Base-by-base conservation (phyloP, 2,888 invertebrate species). In the Neuroscelio doddi region DNA sequence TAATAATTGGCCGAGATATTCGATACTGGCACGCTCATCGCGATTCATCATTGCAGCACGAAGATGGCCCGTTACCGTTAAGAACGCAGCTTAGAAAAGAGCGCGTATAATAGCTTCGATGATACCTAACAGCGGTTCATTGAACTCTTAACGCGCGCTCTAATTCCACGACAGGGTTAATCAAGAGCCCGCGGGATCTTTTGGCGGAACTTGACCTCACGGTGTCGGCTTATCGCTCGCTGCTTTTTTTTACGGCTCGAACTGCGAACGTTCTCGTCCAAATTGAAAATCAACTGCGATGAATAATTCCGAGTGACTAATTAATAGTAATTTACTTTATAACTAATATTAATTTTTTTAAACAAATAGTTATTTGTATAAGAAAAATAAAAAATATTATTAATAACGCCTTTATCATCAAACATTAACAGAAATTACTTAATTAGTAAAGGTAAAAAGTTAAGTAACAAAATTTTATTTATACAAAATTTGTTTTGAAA, bases 31-130 rank as follows among this genome's bases (percentile, higher is more conserved):
- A 45, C 45, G 30, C 32, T 30, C 30, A 45, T 32, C 45, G 30
- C 45, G 30, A 32, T 45, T 45, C 17, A 29, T 29, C 17, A 9
- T 45, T 15, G 32, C n/a, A 32, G 17, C 1, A 14, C 45, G 45
- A 45, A 17, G 45, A 45, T 30, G 32, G 45, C 45, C 15, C 45
- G 45, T 45, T 45, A 45, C 45, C 45, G 45, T 45, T 45, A 41
- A 21, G 24, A 41, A 17, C 38, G 38, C 38, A n/a, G 17, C 16
- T 38, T 17, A 27, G 44, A 44, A 44, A 44, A 44, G 27, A 44
- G 16, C 30, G 45, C 32, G 3, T 32, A 45, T 45, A 45, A 45
- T 45, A 45, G 45, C 45, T 16, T 14, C 30, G 32, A 45, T 45
- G 29, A 45, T 29, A 45, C 45, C 45, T 45, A 45, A 32, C 45